A percentile compares a stretch with the other conserved stretches of the same genome.
Conservation (phyloP, 2,113 vertebrate species). For the Pavo muticus region DNA sequence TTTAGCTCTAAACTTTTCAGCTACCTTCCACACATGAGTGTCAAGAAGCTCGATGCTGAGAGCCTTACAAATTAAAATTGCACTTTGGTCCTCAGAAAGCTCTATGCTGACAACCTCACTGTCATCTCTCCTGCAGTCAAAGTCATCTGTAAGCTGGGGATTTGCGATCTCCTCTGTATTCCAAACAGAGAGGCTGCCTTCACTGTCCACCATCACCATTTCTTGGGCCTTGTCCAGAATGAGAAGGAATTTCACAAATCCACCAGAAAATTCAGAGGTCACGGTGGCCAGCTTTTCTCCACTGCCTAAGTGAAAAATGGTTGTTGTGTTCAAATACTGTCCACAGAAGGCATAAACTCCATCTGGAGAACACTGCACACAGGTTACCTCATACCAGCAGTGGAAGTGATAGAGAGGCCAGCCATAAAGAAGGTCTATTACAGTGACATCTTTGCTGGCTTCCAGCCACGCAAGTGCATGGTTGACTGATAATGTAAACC, state of each 20-base stretch:
- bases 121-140: slow-evolving; percentile 94
- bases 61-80: slow-evolving; percentile 96
- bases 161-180: slow-evolving; percentile 93
- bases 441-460: slow-evolving; percentile 95
- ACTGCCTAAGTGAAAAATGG: slow-evolving; percentile 94
- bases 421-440: slow-evolving; percentile 94
- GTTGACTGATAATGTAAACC: slow-evolving; percentile 92
- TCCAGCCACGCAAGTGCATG: slow-evolving; percentile 98
- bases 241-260: slow-evolving; percentile 97
- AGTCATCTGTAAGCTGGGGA: slow-evolving; percentile 94
- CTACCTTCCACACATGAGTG: slow-evolving; percentile 94
- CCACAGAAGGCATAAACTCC: slow-evolving; percentile 96
- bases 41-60: slow-evolving; percentile 95
- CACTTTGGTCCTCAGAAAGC: slow-evolving; percentile 96
- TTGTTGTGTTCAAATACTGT: slow-evolving; percentile 94
- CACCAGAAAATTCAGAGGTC: slow-evolving; percentile 96
- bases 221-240: slow-evolving; percentile 92
- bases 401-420: slow-evolving; percentile 99
- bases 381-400: slow-evolving; percentile 99
- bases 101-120: slow-evolving; percentile 95
- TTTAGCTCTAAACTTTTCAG: slow-evolving; percentile 97
- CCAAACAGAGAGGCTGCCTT: slow-evolving; percentile 97
- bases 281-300: slow-evolving; percentile 95
- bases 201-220: slow-evolving; percentile 98
- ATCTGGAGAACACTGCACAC: slow-evolving; percentile 95